Evolutionary conservation across 2,113 vertebrate genomes (phyloP), one percentile per base, ranked within the genome.

Genomic region (Spea bombifrons): DNA sequence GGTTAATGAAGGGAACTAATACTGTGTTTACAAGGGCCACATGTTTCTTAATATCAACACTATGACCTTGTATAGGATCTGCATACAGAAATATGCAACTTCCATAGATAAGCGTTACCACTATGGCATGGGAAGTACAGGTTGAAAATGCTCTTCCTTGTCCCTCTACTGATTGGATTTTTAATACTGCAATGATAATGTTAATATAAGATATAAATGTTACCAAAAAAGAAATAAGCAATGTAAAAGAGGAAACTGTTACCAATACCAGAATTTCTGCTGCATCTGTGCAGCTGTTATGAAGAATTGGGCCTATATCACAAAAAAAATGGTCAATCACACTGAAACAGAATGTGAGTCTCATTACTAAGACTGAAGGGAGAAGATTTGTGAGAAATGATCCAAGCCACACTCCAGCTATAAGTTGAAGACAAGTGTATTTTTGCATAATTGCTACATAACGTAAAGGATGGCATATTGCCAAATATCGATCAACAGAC

Each of bases 21-120:
- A 86, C 84, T 0, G 84, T 84, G 43, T 88, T 85, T 47, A 87
- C 45, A 52, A 86, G 16, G 67, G 80, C 83, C 7, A 84, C 83
- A 8, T 69, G 30, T 75, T 88, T 88, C 72, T 85, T 84, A 76
- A 84, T 81, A 47, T 46, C 72, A 49, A 71, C n/a, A 8, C 83
- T 75, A 48, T 84, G 57, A 63, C 74, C 75, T 30, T 63, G 61
- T 66, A 82, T 82, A 46, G 85, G 87, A n/a, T 84, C 84, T 49
- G 82, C 52, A 17, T 84, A 88, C 80, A 86, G 83, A 48, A 87
- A 87, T 17, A 88, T 84, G 16, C 84, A 86, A 17, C 84, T 87
- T 71, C 86, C 85, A n/a, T 85, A 88, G 7, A 84, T 86, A 7
- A 88, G 75, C 4, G 66, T 85, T 15, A 88, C 82, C 45, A 87